Evolutionary conservation across 2,888 invertebrate species (phyloP).

Genomic region (Erebia epiphron): DNA sequence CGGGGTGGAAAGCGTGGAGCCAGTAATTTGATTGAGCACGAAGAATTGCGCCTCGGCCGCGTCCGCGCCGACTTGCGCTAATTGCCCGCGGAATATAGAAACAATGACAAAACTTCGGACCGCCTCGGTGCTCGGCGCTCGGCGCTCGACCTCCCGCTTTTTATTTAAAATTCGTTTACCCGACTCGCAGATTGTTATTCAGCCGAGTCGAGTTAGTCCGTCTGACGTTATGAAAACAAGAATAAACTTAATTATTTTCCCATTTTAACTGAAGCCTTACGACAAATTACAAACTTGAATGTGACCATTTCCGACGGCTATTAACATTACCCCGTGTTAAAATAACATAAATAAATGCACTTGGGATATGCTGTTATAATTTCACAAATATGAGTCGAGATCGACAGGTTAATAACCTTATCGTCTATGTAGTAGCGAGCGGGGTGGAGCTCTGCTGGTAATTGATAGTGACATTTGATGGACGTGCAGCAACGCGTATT

Average conservation of each 20-base stretch:
- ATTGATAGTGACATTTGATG: conserved; percentile 80
- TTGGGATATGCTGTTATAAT: conserved; percentile 31
- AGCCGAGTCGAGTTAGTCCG: conserved; percentile 57
- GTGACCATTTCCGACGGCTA: conserved; percentile 29
- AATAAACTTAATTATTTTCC: conserved; percentile 69
- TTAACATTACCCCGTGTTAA: conserved; percentile 26
- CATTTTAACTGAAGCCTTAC: conserved; percentile 54
- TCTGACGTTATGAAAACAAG: conserved; percentile 66
- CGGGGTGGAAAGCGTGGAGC: conserved; percentile 52
- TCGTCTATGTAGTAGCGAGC: conserved; percentile 48
- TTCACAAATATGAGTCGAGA: conserved; percentile 45
- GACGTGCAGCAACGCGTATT: conserved; percentile 67
- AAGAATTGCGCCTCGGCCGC: conserved; percentile 59
- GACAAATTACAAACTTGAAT: conserved; percentile 43
- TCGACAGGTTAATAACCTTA: conserved; percentile 62
- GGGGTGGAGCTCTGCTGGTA: conserved; percentile 59
- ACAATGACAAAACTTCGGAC: conserved; percentile 79
- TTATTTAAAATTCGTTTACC: conserved; percentile 81
- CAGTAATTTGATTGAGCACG: conserved; percentile 74
- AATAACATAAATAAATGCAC: conserved; percentile 29
- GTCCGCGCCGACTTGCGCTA: conserved; percentile 71
- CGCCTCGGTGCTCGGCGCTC: conserved; percentile 63
- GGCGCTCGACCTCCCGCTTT: conserved; percentile 69
- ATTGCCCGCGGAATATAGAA: conserved; percentile 80
- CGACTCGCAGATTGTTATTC: conserved; percentile 74